phyloP scores from a whole-genome alignment of 2,797 vertebrate species.

The Halcyon badia region DNA sequence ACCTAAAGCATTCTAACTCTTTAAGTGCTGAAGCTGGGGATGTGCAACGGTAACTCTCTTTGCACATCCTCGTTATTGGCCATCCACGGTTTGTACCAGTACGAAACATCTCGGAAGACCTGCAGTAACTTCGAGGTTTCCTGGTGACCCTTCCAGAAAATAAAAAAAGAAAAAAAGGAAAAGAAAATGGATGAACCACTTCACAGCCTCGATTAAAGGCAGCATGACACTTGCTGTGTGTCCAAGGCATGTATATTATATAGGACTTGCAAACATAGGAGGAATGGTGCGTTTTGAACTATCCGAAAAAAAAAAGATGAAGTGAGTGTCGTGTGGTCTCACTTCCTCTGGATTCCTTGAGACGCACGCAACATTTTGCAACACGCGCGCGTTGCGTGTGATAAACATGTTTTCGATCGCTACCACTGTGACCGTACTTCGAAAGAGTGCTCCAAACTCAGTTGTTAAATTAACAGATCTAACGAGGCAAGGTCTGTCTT shows the following conservation, averaged over 20 bases:
- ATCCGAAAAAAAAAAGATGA: neutral
- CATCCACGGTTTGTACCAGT: accelerated
- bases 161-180: too few relatives aligned
- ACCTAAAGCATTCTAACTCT: neutral
- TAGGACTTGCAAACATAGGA: neutral
- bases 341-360: neutral
- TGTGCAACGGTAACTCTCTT: neutral
- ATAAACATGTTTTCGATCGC: neutral
- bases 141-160: neutral
- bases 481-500: neutral
- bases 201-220: too few relatives aligned
- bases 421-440: neutral
- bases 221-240: neutral
- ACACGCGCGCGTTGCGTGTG: accelerated
- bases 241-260: neutral
- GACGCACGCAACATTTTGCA: accelerated
- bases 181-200: neutral
- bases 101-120: neutral
- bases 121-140: neutral
- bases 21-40: neutral
- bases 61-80: neutral
- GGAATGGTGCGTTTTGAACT: neutral
- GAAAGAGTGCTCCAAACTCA: neutral
- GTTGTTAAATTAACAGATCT: neutral
- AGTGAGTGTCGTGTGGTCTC: accelerated